Evolutionary conservation across 2,113 vertebrate species (phyloP), one percentile per base, ranked within the genome.

Genomic region (Donacobius atricapilla): DNA sequence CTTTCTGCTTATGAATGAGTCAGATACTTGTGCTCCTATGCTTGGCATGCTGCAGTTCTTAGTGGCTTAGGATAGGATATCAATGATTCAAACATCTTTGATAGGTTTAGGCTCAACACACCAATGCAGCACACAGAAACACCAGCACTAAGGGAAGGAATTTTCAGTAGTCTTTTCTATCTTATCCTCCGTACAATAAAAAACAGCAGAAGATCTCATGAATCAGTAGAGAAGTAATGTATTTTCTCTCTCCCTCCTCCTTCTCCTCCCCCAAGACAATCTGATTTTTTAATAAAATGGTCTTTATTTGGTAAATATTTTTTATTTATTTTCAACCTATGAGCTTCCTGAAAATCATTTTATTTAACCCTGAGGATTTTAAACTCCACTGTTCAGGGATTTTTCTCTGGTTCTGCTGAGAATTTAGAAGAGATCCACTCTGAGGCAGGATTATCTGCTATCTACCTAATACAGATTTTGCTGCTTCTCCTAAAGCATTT

Each of bases 391-490:
- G 18, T 85, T 88, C 2, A 2, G 50, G 61, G 69, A 66, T 60
- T 95, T 95, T 91, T 61, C 45, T 90, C 28, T 73, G 64, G 37
- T 71, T 92, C 50, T 94, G 25, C 53, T 21, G 37, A 77, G 90
- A 88, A 85, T 91, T 88, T 88, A 88, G 84, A 79, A 82, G 70
- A 92, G 79, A 95, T 80, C 87, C 37, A 85, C 82, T 94, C 78
- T 69, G 71, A 76, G 82, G 70, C 44, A 85, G 78, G 92, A 96
- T 97, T 95, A 95, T 88, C 88, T 90, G 78, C 90, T 96, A 80
- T 93, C 92, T 94, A 71, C 66, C 78, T 88, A 96, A 93, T 86
- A 89, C 90, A 96, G 92, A 77, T 93, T 93, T 93, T 92, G 17
- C 53, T 83, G 18, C 71, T 72, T 79, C 85, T 96, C 48, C 42